phyloP scores from a whole-genome alignment of 2,113 vertebrate species.

The Neolamprologus devosi region DNA sequence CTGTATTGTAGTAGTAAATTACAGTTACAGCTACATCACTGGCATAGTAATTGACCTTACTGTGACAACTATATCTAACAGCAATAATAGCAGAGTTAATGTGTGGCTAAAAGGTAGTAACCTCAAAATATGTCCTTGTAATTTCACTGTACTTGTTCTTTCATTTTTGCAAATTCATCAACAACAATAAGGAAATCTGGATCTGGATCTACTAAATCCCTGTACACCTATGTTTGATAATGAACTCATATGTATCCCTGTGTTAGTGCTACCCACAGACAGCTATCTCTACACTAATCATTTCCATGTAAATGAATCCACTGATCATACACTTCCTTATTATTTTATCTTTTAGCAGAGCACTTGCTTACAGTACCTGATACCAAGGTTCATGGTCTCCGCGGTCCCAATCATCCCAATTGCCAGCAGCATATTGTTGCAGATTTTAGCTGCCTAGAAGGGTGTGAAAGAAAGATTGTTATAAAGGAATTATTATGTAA shows the following conservation, averaged over 20 bases:
- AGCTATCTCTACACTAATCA: background rate
- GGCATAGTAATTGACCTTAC: background rate
- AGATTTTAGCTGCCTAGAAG: slow-evolving; percentile 87
- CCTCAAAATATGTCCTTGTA: background rate
- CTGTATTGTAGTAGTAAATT: slow-evolving; percentile 1
- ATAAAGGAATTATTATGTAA: background rate
- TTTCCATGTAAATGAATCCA: background rate
- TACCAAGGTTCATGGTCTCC: slow-evolving; percentile 95
- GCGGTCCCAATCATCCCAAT: slow-evolving; percentile 95
- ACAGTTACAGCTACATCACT: background rate
- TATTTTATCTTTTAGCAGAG: background rate
- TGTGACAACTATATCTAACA: slow-evolving; percentile 15
- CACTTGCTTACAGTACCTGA: slow-evolving; percentile 74
- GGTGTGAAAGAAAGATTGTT: slow-evolving; percentile 5
- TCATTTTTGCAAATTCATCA: background rate
- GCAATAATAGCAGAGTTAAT: background rate
- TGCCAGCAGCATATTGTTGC: slow-evolving; percentile 94
- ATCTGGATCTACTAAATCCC: background rate
- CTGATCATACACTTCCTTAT: background rate
- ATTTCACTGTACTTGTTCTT: background rate
- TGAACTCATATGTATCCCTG: background rate
- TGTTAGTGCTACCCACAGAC: background rate
- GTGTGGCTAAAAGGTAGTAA: background rate
- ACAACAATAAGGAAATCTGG: background rate
- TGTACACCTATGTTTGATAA: background rate